These are phyloP conservation scores for Selenia dentaria DNA, from an alignment of 2,888 invertebrate genomes.

Conservation along the genomic window DNA sequence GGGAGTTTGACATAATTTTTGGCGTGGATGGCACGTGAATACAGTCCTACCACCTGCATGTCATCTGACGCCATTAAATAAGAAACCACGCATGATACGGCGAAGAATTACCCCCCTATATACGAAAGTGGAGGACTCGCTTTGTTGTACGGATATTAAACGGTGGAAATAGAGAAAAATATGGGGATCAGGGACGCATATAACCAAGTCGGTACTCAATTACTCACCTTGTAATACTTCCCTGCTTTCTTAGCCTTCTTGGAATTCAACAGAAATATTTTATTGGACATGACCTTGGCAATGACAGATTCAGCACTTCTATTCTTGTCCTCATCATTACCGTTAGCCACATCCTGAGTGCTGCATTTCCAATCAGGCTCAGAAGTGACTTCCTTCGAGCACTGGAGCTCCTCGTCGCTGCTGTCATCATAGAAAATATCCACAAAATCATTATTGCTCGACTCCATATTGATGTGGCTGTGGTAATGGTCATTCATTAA, in stretches of 20 bases:
- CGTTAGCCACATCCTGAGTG: slow-evolving; percentile 8
- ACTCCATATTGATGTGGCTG: slow-evolving; percentile 27
- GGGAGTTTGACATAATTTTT: no score
- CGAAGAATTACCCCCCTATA: no score
- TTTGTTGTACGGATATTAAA: no score
- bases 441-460: neutral
- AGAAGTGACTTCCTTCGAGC: no score
- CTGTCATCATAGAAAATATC: slow-evolving; percentile 32
- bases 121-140: no score
- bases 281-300: slow-evolving; percentile 65
- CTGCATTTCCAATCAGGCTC: slow-evolving; percentile 31
- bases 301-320: slow-evolving; percentile 61
- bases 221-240: slow-evolving; percentile 56
- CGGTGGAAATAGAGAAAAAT: no score
- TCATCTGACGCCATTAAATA: no score
- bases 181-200: no score
- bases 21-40: no score
- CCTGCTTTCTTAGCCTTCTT: slow-evolving; percentile 45
- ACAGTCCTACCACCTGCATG: no score
- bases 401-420: slow-evolving; percentile 25
- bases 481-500: slow-evolving; percentile 44
- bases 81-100: no score
- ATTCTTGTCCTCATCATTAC: slow-evolving; percentile 19
- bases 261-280: slow-evolving; percentile 54
- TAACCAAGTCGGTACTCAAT: no score